Conservation (phyloP, 2,888 invertebrate genomes). For the Caprella mutica region DNA sequence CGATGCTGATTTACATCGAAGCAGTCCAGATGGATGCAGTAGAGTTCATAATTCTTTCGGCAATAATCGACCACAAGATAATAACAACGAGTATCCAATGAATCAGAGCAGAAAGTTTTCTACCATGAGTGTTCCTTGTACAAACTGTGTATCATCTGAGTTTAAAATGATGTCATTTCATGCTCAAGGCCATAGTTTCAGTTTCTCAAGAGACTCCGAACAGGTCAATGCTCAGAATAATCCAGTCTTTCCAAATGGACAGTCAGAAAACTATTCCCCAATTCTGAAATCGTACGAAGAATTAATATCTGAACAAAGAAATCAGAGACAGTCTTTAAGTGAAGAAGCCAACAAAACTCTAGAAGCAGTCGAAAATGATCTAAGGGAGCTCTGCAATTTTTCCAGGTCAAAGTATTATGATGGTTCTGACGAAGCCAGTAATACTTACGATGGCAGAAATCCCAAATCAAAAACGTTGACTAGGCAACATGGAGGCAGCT, state of each 20-base stretch:
- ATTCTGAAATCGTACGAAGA: constrained; percentile 8
- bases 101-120: background rate
- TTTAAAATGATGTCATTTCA: background rate
- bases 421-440: background rate
- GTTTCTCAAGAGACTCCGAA: background rate
- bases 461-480: background rate
- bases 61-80: constrained; percentile 1
- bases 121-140: constrained; percentile 2
- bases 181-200: background rate
- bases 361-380: constrained; percentile 5
- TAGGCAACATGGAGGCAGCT: background rate
- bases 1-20: constrained; percentile 1
- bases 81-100: background rate
- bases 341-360: constrained; percentile 5
- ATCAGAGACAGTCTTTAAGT: background rate
- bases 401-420: constrained; percentile 1
- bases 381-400: constrained; percentile 4
- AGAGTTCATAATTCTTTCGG: background rate
- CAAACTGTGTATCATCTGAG: background rate
- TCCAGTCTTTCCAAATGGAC: no score
- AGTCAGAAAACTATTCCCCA: background rate
- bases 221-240: background rate
- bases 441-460: no score
- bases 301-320: background rate
- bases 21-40: constrained; percentile 9